Base-by-base conservation (phyloP, 2,888 invertebrate genomes). In the Patella ulyssiponensis region DNA sequence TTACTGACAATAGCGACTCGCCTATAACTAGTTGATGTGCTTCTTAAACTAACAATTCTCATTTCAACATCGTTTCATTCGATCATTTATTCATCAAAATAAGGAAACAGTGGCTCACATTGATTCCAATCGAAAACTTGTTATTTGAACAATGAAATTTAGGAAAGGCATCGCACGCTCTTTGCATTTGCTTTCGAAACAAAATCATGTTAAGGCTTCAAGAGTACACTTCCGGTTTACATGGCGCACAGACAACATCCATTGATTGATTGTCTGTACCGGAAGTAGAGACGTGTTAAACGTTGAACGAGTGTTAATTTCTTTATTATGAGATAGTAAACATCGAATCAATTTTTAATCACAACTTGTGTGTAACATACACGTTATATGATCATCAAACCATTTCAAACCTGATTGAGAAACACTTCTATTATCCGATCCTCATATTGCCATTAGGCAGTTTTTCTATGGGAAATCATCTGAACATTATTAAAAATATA, bases 301-400 rank as follows among this genome's bases (percentile, higher is more conserved):
- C 33, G 77, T 23, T 70, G 53, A 69, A 69, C 20, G 70, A 69
- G 69, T 56, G 64, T 52, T 77, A 77, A 77, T 77, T 54, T 64
- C 69, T 44, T 73, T 52, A 77, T 77, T 77, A 77, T 73, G 27
- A 69, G 73, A 33, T 73, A 23, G 54, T 53, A 17, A 73, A 52
- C n/a, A 69, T 70, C 56, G 69, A 77, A 77, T 77, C 77, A 73
- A 77, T 77, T 64, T 77, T 74, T 77, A 77, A 77, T 77, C 73
- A 77, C 73, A 54, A 70, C 70, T 53, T 27, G 73, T 74, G 69
- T 73, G 54, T 73, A 70, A 69, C 70, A 69, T 73, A 77, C 77
- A 77, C 69, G 77, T 54, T 52, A 69, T 69, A 12, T 23, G 12
- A 44, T 44, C 44, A 44, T 44, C 44, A 44, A 44, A 44, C 44